Base-by-base conservation (phyloP, 2,113 vertebrate species). In the Rattus rattus region DNA sequence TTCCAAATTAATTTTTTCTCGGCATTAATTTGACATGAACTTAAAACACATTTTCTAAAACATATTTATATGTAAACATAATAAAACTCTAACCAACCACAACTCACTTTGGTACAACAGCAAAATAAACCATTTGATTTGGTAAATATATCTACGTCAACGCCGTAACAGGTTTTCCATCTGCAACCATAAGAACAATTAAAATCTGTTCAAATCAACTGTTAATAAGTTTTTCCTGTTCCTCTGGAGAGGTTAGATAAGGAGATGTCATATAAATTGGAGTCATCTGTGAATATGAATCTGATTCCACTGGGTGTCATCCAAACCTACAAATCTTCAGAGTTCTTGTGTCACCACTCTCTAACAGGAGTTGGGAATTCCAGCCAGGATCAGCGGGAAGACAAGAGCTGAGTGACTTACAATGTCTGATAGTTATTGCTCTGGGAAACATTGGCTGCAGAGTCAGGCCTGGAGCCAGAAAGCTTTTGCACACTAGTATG, bases 341-440 rank as follows among this genome's bases (percentile, higher is more conserved):
- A 90, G 39, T 84, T 89, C 63, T 56, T 80, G 67, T 17, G 77
- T 94, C 86, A n/a, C 73, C 28, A 56, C 30, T 59, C 20, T 91
- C 79, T 90, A 91, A 77, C 67, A 33, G 52, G 88, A 96, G 47
- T 75, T 92, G 70, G 49, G n/a, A 95, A 70, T 92, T 91, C 30
- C 22, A 95, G 86, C 73, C 83, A 92, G 95, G 19, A 96, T 4
- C 65, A 91, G 54, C 67, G 43, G n/a, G 52, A 88, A 22, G 30
- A 91, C 6, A 63, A 76, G 77, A 96, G 77, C 81, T 81, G 94
- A 93, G 36, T 91, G 59, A 96, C 84, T 93, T 94, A 65, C 67
- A 92, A 91, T 24, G 39, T 11, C 88, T 97, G 69, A 81, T 92
- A 93, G 72, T 96, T 90, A 91, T 87, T 91, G 83, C 54, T n/a